phyloP scores from a whole-genome alignment of 2,888 invertebrate genomes.

The Harpalus rubripes region DNA sequence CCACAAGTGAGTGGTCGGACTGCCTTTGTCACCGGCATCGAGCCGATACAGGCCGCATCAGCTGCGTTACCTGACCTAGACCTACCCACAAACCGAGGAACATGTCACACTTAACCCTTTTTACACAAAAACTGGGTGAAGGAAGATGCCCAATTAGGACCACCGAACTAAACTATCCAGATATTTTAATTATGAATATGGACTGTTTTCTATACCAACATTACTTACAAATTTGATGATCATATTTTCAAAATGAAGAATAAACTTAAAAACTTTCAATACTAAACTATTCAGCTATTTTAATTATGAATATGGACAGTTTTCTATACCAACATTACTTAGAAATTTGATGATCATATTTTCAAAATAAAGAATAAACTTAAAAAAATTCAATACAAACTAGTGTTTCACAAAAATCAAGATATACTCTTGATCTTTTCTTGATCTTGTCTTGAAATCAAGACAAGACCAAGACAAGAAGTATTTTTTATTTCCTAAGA shows the following conservation, averaged over 20 bases:
- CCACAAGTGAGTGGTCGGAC: slow-evolving; percentile 57
- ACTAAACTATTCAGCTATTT: not conserved
- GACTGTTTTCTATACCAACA: not conserved
- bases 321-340: not conserved
- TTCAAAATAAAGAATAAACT: no score
- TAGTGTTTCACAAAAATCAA: no score
- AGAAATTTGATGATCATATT: not conserved
- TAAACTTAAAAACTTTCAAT: no score
- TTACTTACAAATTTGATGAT: not conserved
- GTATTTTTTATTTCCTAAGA: no score
- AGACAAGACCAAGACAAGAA: no score
- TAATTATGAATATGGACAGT: not conserved
- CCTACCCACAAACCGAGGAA: not conserved
- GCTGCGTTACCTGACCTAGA: slow-evolving; percentile 67
- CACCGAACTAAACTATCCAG: not conserved
- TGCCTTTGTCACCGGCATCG: slow-evolving; percentile 58
- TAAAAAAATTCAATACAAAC: no score
- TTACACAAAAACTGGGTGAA: not conserved
- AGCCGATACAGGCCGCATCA: slow-evolving; percentile 20
- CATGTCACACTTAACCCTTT: not conserved
- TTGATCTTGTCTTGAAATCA: no score
- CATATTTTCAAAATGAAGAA: not conserved
- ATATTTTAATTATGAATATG: not conserved
- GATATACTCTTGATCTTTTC: no score
- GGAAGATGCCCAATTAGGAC: not conserved